Evolutionary conservation across 1,140 invertebrate genomes (phyloP), one percentile per base, ranked within the genome.

Genomic region (Triops cancriformis): DNA sequence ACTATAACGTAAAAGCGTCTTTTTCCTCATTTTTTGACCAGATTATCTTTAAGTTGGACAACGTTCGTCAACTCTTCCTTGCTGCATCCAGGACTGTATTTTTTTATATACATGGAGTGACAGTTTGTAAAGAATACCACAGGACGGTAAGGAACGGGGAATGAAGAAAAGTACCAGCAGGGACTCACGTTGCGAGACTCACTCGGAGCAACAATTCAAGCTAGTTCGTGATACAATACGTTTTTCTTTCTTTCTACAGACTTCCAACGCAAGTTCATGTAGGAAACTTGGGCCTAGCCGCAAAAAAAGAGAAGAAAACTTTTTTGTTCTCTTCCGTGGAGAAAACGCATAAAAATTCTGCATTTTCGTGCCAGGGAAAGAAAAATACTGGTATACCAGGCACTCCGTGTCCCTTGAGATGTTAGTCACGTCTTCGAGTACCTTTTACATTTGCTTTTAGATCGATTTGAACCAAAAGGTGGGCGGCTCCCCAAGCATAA

Each of bases 371-470:
- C 51, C 51, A 64, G 51, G 10, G 23, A 64, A 64, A 64, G 51
- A 14, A 64, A 64, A 64, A 64, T 64, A 64, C 23, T 23, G 51
- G 31, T 37, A 37, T 37, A 37, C 31, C 31, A 64, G 51, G 51
- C 51, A 64, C 51, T 23, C 23, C 23, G 9, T 64, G 51, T 23
- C 51, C 23, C 51, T 64, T 23, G 51, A 64, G 51, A 64, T 23
- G 51, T 23, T n/a, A 64, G 51, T 18, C 51, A 64, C 51, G 51
- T 64, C 51, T 64, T 64, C 14, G 14, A 64, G n/a, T n/a, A 64
- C 51, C 51, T 64, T 23, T 64, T 64, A 64, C 51, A n/a, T 64
- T 64, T 64, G 51, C 51, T 64, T 64, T 64, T 64, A 64, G 51
- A 64, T 64, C 51, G 51, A 64, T 64, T 64, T 64, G 51, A 64